Evolutionary conservation across 1,140 invertebrate species (phyloP), one percentile per base, ranked within the genome.

Genomic region (Leptinotarsa undecemlineata): DNA sequence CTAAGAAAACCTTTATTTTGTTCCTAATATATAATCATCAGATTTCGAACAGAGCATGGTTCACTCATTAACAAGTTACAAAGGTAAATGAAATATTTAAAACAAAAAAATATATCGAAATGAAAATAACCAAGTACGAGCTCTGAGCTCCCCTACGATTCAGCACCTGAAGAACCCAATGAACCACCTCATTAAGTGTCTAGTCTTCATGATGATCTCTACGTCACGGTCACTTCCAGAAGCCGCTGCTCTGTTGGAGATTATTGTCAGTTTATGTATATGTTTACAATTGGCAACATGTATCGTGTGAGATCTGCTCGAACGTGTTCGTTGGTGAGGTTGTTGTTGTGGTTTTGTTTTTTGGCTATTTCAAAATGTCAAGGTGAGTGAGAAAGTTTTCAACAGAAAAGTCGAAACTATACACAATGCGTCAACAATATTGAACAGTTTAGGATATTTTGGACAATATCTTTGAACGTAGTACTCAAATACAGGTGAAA

Each of bases 121-220:
- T 33, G 26, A 33, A 33, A 42, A 11, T 42, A 42, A 42, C 33
- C 33, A 42, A 42, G 8, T 42, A 42, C 8, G 11, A 11, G 33
- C 33, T 42, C 33, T 57, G 14, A 17, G 51, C 51, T 15, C 51
- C 51, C 51, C n/a, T 19, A 57, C 51, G n/a, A 57, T 57, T 57
- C n/a, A 15, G n/a, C 17, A 57, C 51, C n/a, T 57, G 51, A 57
- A 57, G 51, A 57, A 57, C n/a, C 51, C 51, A 42, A 42, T 42
- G 33, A 42, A 42, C 33, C n/a, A 13, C 51, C 15, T 57, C 51
- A 57, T 57, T 57, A 57, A 14, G 15, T 57, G 51, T 57, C 51
- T 57, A 57, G 51, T 57, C 51, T 57, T 57, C 17, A 57, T 15
- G 51, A 57, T 57, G 51, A 57, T 57, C 51, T 19, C 51, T 57